phyloP scores from a whole-genome alignment of 2,888 invertebrate species.

The Aphodius granarius region DNA sequence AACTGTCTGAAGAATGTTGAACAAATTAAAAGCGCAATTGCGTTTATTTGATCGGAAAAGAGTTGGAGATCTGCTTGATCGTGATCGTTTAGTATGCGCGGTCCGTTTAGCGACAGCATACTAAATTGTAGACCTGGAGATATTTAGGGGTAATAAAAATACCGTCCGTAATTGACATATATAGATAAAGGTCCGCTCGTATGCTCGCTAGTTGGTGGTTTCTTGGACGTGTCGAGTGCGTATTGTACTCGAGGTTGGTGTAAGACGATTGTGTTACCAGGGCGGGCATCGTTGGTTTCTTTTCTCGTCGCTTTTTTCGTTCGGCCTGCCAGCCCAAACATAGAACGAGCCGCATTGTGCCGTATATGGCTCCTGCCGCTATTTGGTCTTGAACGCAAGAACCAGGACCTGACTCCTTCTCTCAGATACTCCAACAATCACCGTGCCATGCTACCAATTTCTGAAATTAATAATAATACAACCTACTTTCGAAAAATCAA shows the following conservation, averaged over 20 bases:
- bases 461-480: neutral
- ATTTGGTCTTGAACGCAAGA: neutral
- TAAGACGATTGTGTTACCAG: neutral
- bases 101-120: neutral
- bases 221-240: neutral
- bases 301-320: neutral
- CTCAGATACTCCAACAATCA: neutral
- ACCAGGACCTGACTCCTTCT: neutral
- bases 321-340: neutral
- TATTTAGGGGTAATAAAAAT: constrained; percentile 1
- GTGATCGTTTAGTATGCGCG: neutral
- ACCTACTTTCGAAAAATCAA: neutral
- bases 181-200: constrained; percentile 4
- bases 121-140: neutral
- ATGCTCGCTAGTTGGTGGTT: neutral
- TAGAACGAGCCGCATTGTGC: constrained; percentile 12
- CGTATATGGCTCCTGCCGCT: constrained; percentile 1
- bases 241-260: neutral
- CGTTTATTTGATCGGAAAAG: neutral
- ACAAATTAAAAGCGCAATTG: neutral
- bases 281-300: neutral
- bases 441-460: neutral
- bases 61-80: neutral
- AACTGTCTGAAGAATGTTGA: neutral
- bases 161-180: constrained; percentile 12